phyloP scores from a whole-genome alignment of 2,113 vertebrate species.

The Elanoides forficatus region DNA sequence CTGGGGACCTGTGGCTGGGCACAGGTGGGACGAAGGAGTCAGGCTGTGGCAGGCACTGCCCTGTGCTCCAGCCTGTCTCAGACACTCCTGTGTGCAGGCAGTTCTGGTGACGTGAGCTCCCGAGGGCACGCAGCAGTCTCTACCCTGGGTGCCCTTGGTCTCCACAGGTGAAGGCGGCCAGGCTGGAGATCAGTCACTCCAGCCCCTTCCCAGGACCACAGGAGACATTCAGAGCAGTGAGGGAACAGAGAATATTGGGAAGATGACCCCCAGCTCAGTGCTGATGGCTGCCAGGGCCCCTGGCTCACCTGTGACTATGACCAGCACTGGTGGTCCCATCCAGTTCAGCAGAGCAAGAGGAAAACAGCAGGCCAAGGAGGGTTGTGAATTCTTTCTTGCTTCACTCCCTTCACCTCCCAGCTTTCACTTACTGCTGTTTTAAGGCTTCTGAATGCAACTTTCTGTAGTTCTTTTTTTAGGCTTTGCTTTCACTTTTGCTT shows the following conservation, averaged over 20 bases:
- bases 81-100: too few species aligned
- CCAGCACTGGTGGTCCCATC: background rate
- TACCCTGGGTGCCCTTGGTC: background rate
- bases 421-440: background rate
- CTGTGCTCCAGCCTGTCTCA: background rate
- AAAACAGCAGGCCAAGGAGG: background rate
- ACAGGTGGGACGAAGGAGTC: background rate
- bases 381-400: background rate
- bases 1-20: accelerated
- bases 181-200: background rate
- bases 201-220: background rate
- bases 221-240: background rate
- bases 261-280: background rate
- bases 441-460: background rate
- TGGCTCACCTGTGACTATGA: background rate
- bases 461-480: background rate
- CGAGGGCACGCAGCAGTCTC: background rate
- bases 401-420: background rate
- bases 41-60: background rate
- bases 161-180: background rate
- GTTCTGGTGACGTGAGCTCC: background rate
- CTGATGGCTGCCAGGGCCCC: background rate
- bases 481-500: background rate
- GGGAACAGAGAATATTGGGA: background rate
- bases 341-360: background rate